Conservation (phyloP, 1,140 invertebrate species). For the Drosophila pseudoananassae region DNA sequence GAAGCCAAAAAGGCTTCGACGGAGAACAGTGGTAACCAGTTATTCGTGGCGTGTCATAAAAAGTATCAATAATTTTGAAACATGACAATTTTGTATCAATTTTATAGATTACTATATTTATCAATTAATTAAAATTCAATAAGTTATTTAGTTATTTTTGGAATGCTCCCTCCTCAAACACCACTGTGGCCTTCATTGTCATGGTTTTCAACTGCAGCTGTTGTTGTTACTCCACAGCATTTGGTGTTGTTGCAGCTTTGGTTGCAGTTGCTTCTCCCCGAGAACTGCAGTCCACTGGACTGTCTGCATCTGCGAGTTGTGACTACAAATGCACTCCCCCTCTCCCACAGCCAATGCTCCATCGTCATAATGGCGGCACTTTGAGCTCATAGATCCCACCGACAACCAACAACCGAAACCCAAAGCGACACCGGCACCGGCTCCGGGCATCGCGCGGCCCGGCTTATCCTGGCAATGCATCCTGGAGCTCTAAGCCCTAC, state of each 20-base stretch:
- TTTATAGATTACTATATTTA: background rate
- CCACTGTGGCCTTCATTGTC: conserved; percentile 42
- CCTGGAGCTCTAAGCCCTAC: conserved; percentile 2
- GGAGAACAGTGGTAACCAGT: conserved; percentile 38
- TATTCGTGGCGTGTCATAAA: background rate
- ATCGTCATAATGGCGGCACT: conserved; percentile 75
- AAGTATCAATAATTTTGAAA: background rate
- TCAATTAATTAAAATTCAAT: too few relatives aligned
- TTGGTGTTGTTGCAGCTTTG: conserved; percentile 45
- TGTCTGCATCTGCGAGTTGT: conserved; percentile 49
- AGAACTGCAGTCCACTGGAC: conserved; percentile 40
- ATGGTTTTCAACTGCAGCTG: conserved; percentile 54
- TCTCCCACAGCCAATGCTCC: conserved; percentile 45
- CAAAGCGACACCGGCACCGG: background rate
- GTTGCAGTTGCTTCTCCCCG: conserved; percentile 40
- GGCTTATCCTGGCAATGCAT: conserved; percentile 62
- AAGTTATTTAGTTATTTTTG: too few relatives aligned
- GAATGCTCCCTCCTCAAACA: background rate
- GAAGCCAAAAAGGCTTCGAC: conserved; percentile 77
- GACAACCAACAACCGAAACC: conserved; percentile 32
- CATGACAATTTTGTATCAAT: background rate
- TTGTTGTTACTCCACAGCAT: conserved; percentile 43
- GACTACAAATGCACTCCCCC: conserved; percentile 46
- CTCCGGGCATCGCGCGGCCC: conserved; percentile 6
- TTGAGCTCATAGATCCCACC: conserved; percentile 68